Evolutionary conservation across 2,888 invertebrate genomes (phyloP).

Genomic region (Coleophora flavipennella): DNA sequence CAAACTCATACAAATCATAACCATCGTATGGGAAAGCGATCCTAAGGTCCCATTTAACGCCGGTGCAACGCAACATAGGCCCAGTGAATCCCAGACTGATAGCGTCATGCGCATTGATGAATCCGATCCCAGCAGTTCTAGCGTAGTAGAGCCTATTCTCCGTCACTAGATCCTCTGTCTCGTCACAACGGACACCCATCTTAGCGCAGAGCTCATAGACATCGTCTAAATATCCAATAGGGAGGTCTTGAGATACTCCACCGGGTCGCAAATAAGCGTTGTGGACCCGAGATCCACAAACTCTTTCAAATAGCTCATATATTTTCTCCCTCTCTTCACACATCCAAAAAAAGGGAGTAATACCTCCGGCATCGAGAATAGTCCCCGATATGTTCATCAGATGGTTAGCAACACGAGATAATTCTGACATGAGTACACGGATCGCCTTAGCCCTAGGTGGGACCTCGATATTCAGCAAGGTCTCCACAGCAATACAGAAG

Average conservation of each 20-base stretch:
- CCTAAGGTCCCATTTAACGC: constrained; percentile 91
- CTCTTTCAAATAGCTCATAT: constrained; percentile 87
- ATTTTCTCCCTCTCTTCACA: constrained; percentile 92
- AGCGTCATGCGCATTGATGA: constrained; percentile 82
- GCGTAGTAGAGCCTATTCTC: constrained; percentile 77
- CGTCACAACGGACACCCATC: constrained; percentile 83
- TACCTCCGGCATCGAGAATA: constrained; percentile 86
- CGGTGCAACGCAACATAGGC: constrained; percentile 85
- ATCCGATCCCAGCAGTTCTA: constrained; percentile 82
- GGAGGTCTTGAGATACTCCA: constrained; percentile 76
- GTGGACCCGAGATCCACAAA: constrained; percentile 88
- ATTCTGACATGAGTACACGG: constrained; percentile 81
- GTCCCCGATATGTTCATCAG: constrained; percentile 82
- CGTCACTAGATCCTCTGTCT: constrained; percentile 85
- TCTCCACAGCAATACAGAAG: constrained; percentile 86
- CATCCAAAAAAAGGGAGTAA: constrained; percentile 93
- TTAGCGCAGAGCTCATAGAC: constrained; percentile 79
- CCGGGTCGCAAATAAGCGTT: constrained; percentile 87
- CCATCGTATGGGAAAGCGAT: constrained; percentile 88
- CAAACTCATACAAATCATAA: constrained; percentile 87
- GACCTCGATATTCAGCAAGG: constrained; percentile 82
- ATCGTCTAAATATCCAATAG: constrained; percentile 82
- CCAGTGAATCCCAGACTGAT: constrained; percentile 79
- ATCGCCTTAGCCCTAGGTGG: constrained; percentile 87
- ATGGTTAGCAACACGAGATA: constrained; percentile 86